Evolutionary conservation across 2,888 invertebrate species (phyloP), one percentile per base, ranked within the genome.

Genomic region (Zelleria hepariella): DNA sequence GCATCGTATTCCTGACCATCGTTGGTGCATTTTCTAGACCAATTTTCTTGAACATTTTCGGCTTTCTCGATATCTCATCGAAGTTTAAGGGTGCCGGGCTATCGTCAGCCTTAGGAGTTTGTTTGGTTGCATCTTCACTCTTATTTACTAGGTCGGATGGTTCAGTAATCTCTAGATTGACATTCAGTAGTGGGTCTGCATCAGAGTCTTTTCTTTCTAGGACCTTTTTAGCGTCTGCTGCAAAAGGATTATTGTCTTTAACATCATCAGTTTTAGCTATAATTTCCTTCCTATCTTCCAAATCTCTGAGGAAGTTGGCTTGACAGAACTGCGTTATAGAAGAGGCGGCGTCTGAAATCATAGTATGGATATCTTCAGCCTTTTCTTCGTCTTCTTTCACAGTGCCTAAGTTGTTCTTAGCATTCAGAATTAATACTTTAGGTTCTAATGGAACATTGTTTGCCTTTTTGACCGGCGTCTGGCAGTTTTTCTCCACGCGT

Each of bases 371-470:
- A 56, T 85, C 83, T 10, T 74, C 75, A 3, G 69, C 62, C 61
- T 80, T 84, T 18, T 84, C 82, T 67, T 88, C 83, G 59, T 80
- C 87, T 69, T 89, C 89, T 23, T 68, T 72, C 0, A 89, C 80
- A 0, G 86, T 86, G 0, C 81, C 79, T 60, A 87, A 64, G 64
- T 82, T 85, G 25, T 77, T 81, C 65, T 81, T 84, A 20, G 75
- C 70, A 61, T 81, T 82, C 5, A 84, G 61, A 1, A 78, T 63
- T 48, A 83, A 62, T 2, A 78, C 66, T 25, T 74, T 75, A 0
- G 85, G 80, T 65, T 87, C 84, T 65, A 84, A 68, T 25, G 72
- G 75, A 20, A 68, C 67, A 52, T 72, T 72, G 61, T 64, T 67
- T 32, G 79, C 78, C 60, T 77, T 65, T 70, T 78, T 75, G 65